Percentiles rank a stretch among this genome's conserved stretches.
Evolutionary conservation across 2,888 invertebrate genomes (phyloP).

Genomic region (Bellardia pandia): DNA sequence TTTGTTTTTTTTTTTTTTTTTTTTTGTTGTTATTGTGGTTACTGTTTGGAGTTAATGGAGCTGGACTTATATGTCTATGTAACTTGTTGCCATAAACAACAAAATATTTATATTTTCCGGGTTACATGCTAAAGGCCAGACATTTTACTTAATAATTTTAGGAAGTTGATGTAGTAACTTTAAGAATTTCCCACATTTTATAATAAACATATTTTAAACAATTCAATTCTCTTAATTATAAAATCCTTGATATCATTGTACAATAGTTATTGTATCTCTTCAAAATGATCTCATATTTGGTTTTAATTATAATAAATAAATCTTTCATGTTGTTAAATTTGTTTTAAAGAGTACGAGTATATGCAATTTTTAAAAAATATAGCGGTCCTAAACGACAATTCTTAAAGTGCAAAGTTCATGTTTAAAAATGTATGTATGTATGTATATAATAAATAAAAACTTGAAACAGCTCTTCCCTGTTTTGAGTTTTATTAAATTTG

Average conservation of each 20-base stretch:
- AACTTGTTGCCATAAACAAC: slow-evolving; percentile 28
- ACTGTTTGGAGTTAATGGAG: slow-evolving; percentile 36
- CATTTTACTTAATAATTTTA: slow-evolving; percentile 6
- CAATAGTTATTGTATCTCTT: not conserved
- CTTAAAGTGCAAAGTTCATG: not conserved
- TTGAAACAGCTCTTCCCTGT: not conserved
- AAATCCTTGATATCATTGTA: not conserved
- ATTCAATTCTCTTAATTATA: not conserved
- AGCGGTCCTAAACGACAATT: not conserved
- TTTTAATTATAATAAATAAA: not conserved
- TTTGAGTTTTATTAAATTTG: not conserved
- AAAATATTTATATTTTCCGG: slow-evolving; percentile 28
- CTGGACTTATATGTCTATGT: slow-evolving; percentile 53
- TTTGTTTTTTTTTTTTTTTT: not conserved
- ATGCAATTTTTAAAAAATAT: not conserved
- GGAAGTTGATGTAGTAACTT: slow-evolving; percentile 6
- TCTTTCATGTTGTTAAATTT: not conserved
- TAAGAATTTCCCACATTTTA: not conserved
- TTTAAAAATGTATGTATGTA: not conserved
- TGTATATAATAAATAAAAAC: not conserved
- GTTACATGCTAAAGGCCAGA: slow-evolving; percentile 1
- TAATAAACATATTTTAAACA: not conserved
- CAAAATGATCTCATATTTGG: slow-evolving; percentile 16
- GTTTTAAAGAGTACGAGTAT: not conserved
- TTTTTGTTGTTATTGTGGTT: slow-evolving; percentile 1